Conservation (phyloP, 1,140 invertebrate genomes). For the Calephelis nemesis region DNA sequence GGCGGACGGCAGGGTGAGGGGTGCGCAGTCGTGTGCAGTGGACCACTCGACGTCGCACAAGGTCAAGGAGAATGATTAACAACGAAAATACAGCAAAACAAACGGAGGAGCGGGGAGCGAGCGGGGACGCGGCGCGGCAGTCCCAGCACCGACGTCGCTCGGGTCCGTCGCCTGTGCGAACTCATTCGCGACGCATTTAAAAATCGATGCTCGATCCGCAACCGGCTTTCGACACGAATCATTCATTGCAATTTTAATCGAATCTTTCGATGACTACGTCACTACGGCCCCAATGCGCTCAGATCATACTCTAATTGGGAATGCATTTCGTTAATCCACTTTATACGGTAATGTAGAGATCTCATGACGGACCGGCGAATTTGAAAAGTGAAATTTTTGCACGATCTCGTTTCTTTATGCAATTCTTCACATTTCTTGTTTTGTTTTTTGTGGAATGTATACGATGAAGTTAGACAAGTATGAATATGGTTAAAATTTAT, state of each 20-base stretch:
- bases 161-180: slow-evolving; percentile 58
- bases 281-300: slow-evolving; percentile 46
- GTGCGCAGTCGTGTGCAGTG: slow-evolving; percentile 76
- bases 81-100: slow-evolving; percentile 80
- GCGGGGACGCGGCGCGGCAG: slow-evolving; percentile 64
- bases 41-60: slow-evolving; percentile 78
- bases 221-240: slow-evolving; percentile 58
- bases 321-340: slow-evolving; percentile 34
- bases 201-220: slow-evolving; percentile 76
- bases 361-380: slow-evolving; percentile 19
- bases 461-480: not conserved
- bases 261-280: slow-evolving; percentile 51
- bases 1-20: slow-evolving; percentile 62
- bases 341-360: slow-evolving; percentile 23
- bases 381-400: slow-evolving; percentile 23
- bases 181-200: slow-evolving; percentile 63
- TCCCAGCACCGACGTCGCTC: slow-evolving; percentile 66
- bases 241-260: slow-evolving; percentile 56
- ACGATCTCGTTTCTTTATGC: slow-evolving; percentile 13
- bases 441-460: not conserved
- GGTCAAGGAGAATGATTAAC: slow-evolving; percentile 80
- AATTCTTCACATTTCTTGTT: slow-evolving; percentile 12
- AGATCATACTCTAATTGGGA: slow-evolving; percentile 46
- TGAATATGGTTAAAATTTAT: not conserved
- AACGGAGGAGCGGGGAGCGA: slow-evolving; percentile 63